These are phyloP conservation scores for Cyanistes caeruleus DNA, from an alignment of 2,113 vertebrate genomes.

Conservation along the genomic window DNA sequence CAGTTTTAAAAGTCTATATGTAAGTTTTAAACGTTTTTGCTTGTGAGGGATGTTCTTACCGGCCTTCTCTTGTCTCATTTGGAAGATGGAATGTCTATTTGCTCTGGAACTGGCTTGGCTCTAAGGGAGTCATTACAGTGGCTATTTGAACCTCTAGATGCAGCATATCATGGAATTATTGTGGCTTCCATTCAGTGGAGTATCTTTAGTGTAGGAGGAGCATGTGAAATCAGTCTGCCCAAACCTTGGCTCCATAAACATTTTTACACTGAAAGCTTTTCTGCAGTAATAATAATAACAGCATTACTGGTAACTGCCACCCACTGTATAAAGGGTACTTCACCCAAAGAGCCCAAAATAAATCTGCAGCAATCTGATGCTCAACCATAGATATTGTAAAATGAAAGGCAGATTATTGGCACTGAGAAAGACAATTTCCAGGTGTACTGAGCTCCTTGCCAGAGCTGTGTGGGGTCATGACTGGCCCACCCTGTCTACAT, in stretches of 20 bases:
- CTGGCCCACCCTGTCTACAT: neutral
- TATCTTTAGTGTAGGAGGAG: neutral
- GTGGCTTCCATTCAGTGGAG: neutral
- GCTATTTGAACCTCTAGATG: slow-evolving; percentile 59
- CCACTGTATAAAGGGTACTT: neutral
- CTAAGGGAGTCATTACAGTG: slow-evolving; percentile 46
- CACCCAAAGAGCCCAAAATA: neutral
- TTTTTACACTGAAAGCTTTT: neutral
- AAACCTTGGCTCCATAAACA: slow-evolving; percentile 31
- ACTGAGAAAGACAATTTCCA: neutral
- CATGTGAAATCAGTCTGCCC: slow-evolving; percentile 17
- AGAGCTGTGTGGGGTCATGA: neutral
- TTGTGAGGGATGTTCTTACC: slow-evolving; percentile 62
- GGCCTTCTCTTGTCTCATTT: slow-evolving; percentile 68
- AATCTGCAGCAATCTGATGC: neutral
- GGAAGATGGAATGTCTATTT: slow-evolving; percentile 59
- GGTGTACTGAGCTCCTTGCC: neutral
- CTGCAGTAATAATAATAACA: slow-evolving; percentile 22
- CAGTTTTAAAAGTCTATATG: slow-evolving; percentile 59
- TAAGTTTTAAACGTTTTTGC: slow-evolving; percentile 65
- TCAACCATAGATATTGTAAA: neutral
- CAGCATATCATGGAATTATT: neutral
- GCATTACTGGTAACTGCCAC: neutral
- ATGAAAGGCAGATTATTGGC: neutral
- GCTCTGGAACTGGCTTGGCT: slow-evolving; percentile 45